Percentiles rank a stretch among this genome's conserved stretches.
These are phyloP conservation scores for Tyrannus savana DNA, from an alignment of 2,113 vertebrate species.

Conservation along the genomic window DNA sequence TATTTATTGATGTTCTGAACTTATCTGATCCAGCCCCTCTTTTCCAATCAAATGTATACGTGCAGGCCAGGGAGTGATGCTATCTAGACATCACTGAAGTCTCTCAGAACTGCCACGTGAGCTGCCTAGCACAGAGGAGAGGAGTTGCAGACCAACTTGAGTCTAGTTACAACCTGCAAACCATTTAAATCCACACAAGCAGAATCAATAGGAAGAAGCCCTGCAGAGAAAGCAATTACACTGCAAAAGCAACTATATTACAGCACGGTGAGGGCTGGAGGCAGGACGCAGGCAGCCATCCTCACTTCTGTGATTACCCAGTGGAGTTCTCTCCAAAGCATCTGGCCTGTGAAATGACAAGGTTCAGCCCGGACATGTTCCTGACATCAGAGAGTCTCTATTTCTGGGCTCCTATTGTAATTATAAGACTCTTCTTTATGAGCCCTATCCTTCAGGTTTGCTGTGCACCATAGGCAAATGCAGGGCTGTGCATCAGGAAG, in stretches of 20 bases:
- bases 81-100: conserved; percentile 17
- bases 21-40: conserved; percentile 49
- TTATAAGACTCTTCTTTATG: neutral
- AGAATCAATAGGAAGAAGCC: conserved; percentile 66
- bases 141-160: conserved; percentile 27
- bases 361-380: conserved; percentile 3
- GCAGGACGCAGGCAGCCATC: conserved; percentile 43
- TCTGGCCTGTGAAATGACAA: conserved; percentile 19
- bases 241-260: conserved; percentile 52
- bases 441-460: neutral
- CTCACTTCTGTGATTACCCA: conserved; percentile 50
- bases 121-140: neutral
- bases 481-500: neutral
- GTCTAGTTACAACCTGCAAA: conserved; percentile 44
- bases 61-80: conserved; percentile 4
- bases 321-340: neutral
- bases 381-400: neutral
- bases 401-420: neutral
- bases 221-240: conserved; percentile 70
- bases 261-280: conserved; percentile 16
- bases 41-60: neutral
- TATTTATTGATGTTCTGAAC: conserved; percentile 46
- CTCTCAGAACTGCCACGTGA: conserved; percentile 3
- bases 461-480: neutral
- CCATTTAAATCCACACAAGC: conserved; percentile 56